These are phyloP conservation scores for Eclectus roratus DNA, from an alignment of 2,113 vertebrate species.

Conservation along the genomic window DNA sequence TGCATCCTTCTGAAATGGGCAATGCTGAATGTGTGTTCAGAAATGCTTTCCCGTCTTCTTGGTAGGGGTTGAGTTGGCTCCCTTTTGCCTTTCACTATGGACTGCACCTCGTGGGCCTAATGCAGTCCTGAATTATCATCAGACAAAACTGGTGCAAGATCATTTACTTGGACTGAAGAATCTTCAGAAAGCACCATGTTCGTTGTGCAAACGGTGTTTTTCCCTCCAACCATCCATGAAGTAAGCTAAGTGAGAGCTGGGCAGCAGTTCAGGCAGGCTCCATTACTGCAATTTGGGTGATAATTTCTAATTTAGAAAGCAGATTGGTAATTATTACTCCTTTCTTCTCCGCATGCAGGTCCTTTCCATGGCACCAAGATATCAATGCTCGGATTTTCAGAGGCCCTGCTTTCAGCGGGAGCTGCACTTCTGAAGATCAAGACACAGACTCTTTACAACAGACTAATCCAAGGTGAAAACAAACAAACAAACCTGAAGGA, in stretches of 20 bases:
- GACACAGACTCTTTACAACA: neutral
- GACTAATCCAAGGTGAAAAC: neutral
- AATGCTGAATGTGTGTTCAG: neutral
- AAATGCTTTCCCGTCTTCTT: neutral
- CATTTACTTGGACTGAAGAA: neutral
- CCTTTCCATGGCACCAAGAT: neutral
- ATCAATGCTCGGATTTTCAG: neutral
- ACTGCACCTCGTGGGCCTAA: neutral
- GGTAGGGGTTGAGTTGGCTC: neutral
- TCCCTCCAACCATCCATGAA: neutral
- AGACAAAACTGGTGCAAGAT: neutral
- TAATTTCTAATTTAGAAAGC: neutral
- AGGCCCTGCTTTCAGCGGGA: neutral
- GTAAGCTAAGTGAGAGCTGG: neutral
- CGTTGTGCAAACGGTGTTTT: neutral
- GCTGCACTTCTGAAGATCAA: neutral
- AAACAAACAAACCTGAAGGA: neutral
- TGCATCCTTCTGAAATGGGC: neutral
- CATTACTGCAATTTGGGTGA: neutral
- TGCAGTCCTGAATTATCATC: neutral
- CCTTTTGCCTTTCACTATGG: neutral
- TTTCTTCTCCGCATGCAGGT: neutral
- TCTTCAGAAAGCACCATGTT: neutral
- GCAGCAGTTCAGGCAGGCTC: neutral
- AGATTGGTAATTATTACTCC: neutral